Conservation (phyloP, 2,797 vertebrate genomes). For the Limnodromus scolopaceus region DNA sequence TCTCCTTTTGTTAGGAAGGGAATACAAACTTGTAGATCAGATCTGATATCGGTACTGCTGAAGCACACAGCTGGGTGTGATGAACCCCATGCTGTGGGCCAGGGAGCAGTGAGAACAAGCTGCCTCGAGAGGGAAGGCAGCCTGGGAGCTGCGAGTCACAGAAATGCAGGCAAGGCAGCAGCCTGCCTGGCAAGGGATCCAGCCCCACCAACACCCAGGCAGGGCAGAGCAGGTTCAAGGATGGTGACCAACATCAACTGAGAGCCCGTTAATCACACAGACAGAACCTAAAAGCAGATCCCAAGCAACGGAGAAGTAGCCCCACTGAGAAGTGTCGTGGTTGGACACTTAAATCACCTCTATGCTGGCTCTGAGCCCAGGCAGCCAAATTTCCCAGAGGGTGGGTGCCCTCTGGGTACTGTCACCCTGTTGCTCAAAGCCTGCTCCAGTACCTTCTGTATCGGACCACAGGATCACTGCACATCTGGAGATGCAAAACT, state of each 20-base stretch:
- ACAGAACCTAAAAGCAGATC: background rate
- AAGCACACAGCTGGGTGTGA: background rate
- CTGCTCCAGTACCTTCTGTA: background rate
- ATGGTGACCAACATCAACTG: no score
- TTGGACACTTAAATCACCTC: background rate
- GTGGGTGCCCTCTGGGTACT: background rate
- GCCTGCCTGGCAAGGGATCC: background rate
- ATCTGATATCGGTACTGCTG: accelerated
- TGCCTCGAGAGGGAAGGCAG: background rate
- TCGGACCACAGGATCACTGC: background rate
- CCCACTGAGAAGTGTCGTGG: background rate
- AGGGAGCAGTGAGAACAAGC: background rate
- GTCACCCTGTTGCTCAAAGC: background rate
- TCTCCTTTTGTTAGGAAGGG: background rate
- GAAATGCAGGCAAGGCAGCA: background rate
- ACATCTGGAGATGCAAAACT: background rate
- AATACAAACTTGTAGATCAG: background rate
- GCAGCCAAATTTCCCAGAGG: background rate
- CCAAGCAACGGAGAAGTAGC: background rate
- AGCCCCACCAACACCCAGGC: background rate
- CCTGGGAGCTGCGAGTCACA: background rate
- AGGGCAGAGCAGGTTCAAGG: accelerated
- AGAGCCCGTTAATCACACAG: background rate
- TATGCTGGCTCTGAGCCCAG: background rate
- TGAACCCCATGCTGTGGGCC: background rate